Conservation (phyloP, 2,888 invertebrate genomes). For the Agonopterix heracliana region DNA sequence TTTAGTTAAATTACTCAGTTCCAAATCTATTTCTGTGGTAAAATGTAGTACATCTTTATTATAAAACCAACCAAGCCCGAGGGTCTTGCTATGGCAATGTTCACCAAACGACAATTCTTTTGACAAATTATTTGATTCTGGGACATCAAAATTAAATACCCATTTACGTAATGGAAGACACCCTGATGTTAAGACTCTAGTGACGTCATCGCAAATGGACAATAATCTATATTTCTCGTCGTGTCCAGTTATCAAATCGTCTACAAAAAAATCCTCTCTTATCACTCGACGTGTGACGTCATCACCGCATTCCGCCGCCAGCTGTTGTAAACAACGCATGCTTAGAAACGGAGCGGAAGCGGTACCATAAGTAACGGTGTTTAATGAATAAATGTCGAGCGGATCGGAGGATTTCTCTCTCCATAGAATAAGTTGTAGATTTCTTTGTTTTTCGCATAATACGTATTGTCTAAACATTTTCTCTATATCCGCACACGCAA, state of each 20-base stretch:
- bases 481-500: slow-evolving; percentile 1
- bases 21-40: neutral
- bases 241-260: slow-evolving; percentile 12
- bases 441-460: neutral
- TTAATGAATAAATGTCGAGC: neutral
- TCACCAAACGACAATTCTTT: slow-evolving; percentile 6
- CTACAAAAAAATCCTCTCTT: slow-evolving; percentile 16
- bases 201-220: slow-evolving; percentile 3
- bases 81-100: neutral
- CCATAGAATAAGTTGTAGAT: neutral
- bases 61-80: neutral
- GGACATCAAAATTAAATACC: slow-evolving; percentile 10
- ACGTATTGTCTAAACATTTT: neutral
- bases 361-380: slow-evolving; percentile 1
- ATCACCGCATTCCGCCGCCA: slow-evolving; percentile 16
- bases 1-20: neutral
- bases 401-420: neutral
- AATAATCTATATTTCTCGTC: neutral
- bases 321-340: slow-evolving; percentile 15
- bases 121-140: neutral
- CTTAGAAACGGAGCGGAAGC: slow-evolving; percentile 19
- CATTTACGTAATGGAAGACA: slow-evolving; percentile 14
- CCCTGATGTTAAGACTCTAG: slow-evolving; percentile 2
- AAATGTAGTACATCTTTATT: neutral
- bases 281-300: slow-evolving; percentile 7